Evolutionary conservation across 2,113 vertebrate genomes (phyloP), one percentile per base, ranked within the genome.

Genomic region (Hepsetus odoe): DNA sequence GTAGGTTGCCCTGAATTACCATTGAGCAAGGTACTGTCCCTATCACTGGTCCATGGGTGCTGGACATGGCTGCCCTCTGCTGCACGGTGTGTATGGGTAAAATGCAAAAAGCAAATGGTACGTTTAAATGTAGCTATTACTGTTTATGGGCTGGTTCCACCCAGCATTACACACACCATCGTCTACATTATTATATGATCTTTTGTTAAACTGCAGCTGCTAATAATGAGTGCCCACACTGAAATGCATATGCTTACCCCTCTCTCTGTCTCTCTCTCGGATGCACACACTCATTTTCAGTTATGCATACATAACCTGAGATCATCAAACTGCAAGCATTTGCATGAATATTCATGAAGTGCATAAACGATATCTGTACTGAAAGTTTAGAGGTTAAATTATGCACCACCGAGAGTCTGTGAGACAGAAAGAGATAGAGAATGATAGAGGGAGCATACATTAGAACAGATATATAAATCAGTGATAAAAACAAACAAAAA

Each of bases 401-500:
- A 28, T 30, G 12, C n/a, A 13, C 42, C 7, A 14, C 42, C 53
- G 46, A 33, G 16, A 28, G 46, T n/a, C 18, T 71, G 69, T 55
- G 42, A 16, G 18, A 33, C 7, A 33, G 12, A 33, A 12, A 18
- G 26, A 51, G 14, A 32, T 10, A 32, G 20, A 32, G 20, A 28
- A n/a, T 32, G 12, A 51, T 42, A 70, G 1, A 51, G 44, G 22
- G 28, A 53, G 46, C 26, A 70, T 28, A 28, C 16, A 33, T 28
- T 26, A 49, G 16, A 33, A 18, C 1, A 72, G 49, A 55, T 72
- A 4, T 14, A 69, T 69, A 49, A 28, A 28, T 69, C 13, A 49
- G 26, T 30, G 14, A 69, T 69, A 69, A 72, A 71, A 55, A n/a
- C n/a, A n/a, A 56, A n/a, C 40, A 44, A n/a, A 72, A n/a, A 72